Evolutionary conservation across 2,113 vertebrate species (phyloP).

Genomic region (Pelvicachromis taeniatus): DNA sequence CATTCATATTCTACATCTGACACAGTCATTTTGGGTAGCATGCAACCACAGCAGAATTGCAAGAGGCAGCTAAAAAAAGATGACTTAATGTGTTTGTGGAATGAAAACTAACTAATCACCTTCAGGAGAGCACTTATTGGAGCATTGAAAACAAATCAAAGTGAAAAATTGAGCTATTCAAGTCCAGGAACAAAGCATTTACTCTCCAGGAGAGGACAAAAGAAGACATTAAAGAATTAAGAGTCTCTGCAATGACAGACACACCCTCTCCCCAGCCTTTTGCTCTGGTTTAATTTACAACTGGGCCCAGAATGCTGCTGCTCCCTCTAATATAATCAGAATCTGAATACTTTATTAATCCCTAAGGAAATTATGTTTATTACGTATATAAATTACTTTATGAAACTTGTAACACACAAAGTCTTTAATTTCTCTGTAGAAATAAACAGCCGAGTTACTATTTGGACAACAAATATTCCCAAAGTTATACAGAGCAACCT

Average conservation of each 20-base stretch:
- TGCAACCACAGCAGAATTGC: neutral
- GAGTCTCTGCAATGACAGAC: neutral
- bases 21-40: neutral
- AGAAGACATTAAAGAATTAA: constrained; percentile 16
- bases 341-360: too few relatives aligned
- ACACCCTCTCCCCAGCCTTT: neutral
- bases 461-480: neutral
- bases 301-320: neutral
- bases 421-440: neutral
- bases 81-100: constrained; percentile 29
- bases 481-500: neutral
- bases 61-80: neutral
- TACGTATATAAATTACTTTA: neutral
- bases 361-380: too few relatives aligned
- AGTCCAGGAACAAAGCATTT: constrained; percentile 13
- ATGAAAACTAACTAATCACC: constrained; percentile 46
- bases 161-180: constrained; percentile 40
- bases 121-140: constrained; percentile 33
- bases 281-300: neutral
- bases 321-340: neutral
- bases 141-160: constrained; percentile 52
- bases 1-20: neutral
- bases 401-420: neutral
- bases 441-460: neutral
- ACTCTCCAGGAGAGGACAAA: neutral